Conservation (phyloP, 2,888 invertebrate species). For the Eledone cirrhosa region DNA sequence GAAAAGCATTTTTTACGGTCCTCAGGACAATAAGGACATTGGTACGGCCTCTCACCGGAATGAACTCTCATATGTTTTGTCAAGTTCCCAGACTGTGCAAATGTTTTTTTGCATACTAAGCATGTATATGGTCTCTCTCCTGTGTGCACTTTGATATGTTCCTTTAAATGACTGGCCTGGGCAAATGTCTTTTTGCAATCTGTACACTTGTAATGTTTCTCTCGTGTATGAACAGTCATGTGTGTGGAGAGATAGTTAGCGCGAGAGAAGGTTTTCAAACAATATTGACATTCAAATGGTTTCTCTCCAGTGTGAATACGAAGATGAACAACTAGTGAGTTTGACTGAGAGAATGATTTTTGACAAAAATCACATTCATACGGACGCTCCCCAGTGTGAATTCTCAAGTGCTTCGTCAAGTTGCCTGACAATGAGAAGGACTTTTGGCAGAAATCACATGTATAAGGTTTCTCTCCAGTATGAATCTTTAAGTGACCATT, state of each 20-base stretch:
- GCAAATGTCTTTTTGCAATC: constrained; percentile 49
- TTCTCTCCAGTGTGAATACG: constrained; percentile 49
- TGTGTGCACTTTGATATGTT: constrained; percentile 50
- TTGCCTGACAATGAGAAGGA: constrained; percentile 14
- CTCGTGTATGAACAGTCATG: constrained; percentile 49
- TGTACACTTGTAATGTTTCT: constrained; percentile 49
- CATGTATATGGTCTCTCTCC: constrained; percentile 48
- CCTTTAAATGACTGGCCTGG: constrained; percentile 49
- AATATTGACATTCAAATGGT: constrained; percentile 49
- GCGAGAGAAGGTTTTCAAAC: constrained; percentile 50
- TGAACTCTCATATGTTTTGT: constrained; percentile 44
- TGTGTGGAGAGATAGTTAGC: constrained; percentile 54
- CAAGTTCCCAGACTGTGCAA: constrained; percentile 50
- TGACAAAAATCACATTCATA: constrained; percentile 19
- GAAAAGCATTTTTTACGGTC: constrained; percentile 16
- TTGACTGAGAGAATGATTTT: constrained; percentile 19
- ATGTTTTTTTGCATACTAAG: constrained; percentile 47
- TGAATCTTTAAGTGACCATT: constrained; percentile 10
- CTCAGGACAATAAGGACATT: constrained; percentile 17
- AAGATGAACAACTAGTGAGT: constrained; percentile 38
- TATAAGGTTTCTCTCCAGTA: constrained; percentile 17
- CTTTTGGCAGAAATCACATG: constrained; percentile 23
- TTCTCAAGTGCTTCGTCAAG: constrained; percentile 16
- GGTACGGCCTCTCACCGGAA: constrained; percentile 23
- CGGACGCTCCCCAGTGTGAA: neutral